A percentile compares a stretch with the other conserved stretches of the same genome.
phyloP scores from a whole-genome alignment of 1,140 invertebrate genomes.

The Procambarus virginalis region DNA sequence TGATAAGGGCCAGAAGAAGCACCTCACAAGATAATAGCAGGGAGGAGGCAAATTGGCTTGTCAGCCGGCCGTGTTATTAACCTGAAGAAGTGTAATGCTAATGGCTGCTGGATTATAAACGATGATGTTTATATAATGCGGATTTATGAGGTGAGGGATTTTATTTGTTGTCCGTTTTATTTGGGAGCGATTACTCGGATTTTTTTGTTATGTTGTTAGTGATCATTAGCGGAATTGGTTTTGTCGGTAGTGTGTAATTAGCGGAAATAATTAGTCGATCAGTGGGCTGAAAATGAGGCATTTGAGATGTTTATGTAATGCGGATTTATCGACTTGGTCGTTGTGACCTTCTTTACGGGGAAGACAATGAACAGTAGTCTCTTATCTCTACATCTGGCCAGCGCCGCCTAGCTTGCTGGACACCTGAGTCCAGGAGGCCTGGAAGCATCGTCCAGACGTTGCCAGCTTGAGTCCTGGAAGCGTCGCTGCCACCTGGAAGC shows the following conservation, averaged over 20 bases:
- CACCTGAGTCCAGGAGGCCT: too few relatives aligned
- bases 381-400: neutral
- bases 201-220: neutral
- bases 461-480: too few relatives aligned
- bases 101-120: slow-evolving; percentile 14
- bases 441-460: too few relatives aligned
- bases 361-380: neutral
- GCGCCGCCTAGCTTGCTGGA: too few relatives aligned
- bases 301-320: neutral
- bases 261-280: neutral
- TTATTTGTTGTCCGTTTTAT: slow-evolving; percentile 8
- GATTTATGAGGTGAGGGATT: slow-evolving; percentile 29
- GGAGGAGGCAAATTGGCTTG: slow-evolving; percentile 21
- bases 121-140: slow-evolving; percentile 37
- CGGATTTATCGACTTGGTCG: neutral
- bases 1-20: neutral
- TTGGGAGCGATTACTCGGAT: neutral
- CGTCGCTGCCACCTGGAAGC: too few relatives aligned
- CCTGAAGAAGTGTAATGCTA: slow-evolving; percentile 36
- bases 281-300: neutral
- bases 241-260: neutral
- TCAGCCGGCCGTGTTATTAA: slow-evolving; percentile 25
- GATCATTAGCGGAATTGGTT: neutral
- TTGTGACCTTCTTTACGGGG: neutral
- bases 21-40: slow-evolving; percentile 26